Percentiles rank a stretch among this genome's conserved stretches.
Evolutionary conservation across 2,113 vertebrate species (phyloP).

Genomic region (Sylvilagus bachmani): DNA sequence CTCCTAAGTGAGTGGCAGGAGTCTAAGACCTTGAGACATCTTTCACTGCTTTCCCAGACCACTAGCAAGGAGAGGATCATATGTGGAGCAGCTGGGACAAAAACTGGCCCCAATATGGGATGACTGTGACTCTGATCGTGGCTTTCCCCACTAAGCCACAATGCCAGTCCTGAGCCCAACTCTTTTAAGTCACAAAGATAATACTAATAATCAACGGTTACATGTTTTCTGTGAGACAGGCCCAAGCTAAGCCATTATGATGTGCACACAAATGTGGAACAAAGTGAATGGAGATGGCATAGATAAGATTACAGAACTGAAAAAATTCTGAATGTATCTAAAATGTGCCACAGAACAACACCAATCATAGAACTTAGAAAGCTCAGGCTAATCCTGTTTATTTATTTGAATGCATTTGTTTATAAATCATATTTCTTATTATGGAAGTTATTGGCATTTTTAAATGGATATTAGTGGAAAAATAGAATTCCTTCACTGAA

Average conservation of each 20-base stretch:
- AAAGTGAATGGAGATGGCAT: neutral
- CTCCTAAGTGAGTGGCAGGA: too few relatives aligned
- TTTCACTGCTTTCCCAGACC: too few relatives aligned
- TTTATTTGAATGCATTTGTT: neutral
- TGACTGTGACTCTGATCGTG: too few relatives aligned
- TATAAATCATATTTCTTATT: neutral
- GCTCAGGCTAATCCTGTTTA: neutral
- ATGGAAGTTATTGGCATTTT: neutral
- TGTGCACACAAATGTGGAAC: neutral
- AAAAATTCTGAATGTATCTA: neutral
- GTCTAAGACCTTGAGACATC: too few relatives aligned
- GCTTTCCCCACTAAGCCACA: too few relatives aligned
- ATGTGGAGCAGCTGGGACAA: too few relatives aligned
- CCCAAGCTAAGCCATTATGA: neutral
- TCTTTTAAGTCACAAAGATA: neutral
- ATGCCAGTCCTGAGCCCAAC: neutral
- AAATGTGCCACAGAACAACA: neutral
- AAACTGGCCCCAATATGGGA: too few relatives aligned
- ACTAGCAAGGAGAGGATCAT: too few relatives aligned
- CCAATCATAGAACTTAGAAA: neutral
- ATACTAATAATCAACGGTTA: neutral
- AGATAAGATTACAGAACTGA: neutral
- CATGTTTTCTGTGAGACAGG: neutral
- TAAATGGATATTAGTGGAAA: conserved; percentile 3
- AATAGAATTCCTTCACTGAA: neutral